Percentiles rank a stretch among this genome's conserved stretches.
Evolutionary conservation across 2,113 vertebrate species (phyloP).

Genomic region (Zeus faber): DNA sequence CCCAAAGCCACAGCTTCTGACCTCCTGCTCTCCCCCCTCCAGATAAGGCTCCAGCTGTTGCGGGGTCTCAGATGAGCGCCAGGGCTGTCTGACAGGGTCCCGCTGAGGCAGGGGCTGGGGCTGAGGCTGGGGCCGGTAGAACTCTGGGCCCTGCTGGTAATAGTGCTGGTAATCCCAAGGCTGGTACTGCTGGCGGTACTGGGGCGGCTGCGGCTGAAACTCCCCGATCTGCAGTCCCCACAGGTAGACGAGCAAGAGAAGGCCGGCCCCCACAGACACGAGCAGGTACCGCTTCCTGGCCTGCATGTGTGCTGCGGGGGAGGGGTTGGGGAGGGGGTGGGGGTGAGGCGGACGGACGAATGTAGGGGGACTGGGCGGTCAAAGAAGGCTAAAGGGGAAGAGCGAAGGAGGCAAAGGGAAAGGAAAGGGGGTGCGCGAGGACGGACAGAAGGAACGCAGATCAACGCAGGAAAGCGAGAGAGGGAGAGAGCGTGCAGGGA

Average conservation of each 20-base stretch:
- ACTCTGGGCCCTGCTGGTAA: constrained; percentile 41
- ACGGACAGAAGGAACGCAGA: neutral
- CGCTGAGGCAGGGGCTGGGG: constrained; percentile 22
- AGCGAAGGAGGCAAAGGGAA: neutral
- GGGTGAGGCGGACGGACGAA: neutral
- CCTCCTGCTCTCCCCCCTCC: constrained; percentile 76
- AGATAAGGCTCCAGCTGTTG: constrained; percentile 68
- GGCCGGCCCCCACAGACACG: constrained; percentile 79
- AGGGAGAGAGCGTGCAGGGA: neutral
- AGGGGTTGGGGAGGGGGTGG: neutral
- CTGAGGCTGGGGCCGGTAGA: constrained; percentile 38
- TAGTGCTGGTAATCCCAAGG: constrained; percentile 34
- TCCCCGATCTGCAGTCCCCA: constrained; percentile 77
- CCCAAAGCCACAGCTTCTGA: constrained; percentile 20
- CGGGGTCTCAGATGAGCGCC: constrained; percentile 59
- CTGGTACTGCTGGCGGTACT: constrained; percentile 43
- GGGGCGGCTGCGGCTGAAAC: constrained; percentile 60
- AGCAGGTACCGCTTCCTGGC: constrained; percentile 85
- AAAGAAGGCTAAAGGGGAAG: neutral
- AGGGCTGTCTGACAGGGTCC: constrained; percentile 41
- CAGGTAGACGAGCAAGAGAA: constrained; percentile 78
- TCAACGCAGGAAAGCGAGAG: neutral
- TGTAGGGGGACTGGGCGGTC: neutral
- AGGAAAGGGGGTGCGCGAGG: neutral
- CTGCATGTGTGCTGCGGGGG: constrained; percentile 74